Conservation (phyloP, 2,888 invertebrate species). For the Portevinia maculata region DNA sequence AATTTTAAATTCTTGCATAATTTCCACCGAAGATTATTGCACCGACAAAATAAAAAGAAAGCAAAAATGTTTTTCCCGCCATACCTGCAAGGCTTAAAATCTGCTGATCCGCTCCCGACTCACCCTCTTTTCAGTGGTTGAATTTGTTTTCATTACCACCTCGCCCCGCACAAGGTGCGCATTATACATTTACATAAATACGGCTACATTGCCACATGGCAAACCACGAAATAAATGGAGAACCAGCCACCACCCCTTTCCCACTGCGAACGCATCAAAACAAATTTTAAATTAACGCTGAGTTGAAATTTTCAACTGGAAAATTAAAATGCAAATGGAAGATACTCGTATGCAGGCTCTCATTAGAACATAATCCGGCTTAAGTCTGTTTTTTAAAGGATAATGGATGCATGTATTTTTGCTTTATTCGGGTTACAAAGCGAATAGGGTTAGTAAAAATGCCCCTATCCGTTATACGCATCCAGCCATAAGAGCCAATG, state of each 20-base stretch:
- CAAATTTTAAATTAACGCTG: constrained; percentile 32
- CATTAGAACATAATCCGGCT: constrained; percentile 8
- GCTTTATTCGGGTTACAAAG: constrained; percentile 4
- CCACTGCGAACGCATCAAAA: constrained; percentile 18
- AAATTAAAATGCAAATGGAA: constrained; percentile 15
- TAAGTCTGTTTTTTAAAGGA: neutral
- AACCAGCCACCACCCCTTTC: neutral
- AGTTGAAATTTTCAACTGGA: constrained; percentile 29
- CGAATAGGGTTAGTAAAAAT: neutral
- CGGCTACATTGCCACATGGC: neutral
- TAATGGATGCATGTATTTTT: neutral
- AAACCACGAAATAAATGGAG: neutral
- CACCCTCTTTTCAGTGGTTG: neutral
- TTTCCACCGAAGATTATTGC: constrained; percentile 6
- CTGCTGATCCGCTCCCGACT: neutral
- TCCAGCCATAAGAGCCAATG: neutral
- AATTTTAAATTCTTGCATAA: neutral
- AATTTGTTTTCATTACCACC: constrained; percentile 2
- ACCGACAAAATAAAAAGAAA: neutral
- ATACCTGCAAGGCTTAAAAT: neutral
- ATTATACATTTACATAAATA: neutral
- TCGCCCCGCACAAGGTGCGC: neutral
- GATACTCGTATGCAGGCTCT: constrained; percentile 5
- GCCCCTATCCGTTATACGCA: neutral
- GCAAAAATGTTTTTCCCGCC: neutral